Conservation (phyloP, 2,797 vertebrate species). For the Geotria australis region DNA sequence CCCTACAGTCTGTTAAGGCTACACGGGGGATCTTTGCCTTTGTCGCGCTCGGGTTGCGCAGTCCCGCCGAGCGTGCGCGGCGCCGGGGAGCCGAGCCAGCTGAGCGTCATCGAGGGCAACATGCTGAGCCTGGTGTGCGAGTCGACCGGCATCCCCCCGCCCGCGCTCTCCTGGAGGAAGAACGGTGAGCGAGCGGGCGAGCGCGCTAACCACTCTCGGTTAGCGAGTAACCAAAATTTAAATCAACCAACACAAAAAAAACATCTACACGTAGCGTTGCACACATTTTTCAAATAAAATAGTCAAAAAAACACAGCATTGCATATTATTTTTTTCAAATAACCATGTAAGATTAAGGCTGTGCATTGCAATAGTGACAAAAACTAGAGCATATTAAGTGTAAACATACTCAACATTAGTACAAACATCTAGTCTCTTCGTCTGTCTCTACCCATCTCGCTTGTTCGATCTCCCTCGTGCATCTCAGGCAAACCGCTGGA, state of each 20-base stretch:
- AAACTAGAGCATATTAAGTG: too few relatives aligned
- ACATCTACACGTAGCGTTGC: too few relatives aligned
- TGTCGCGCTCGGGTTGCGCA: slow-evolving; percentile 8
- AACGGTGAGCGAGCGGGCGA: slow-evolving; percentile 17
- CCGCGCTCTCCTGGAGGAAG: slow-evolving; percentile 53
- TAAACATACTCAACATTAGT: neutral
- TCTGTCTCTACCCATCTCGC: slow-evolving; percentile 1
- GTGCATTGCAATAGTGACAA: too few relatives aligned
- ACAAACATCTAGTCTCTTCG: neutral
- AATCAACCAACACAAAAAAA: too few relatives aligned
- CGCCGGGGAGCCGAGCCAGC: slow-evolving; percentile 22
- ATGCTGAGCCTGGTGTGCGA: slow-evolving; percentile 53
- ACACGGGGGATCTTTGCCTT: too few relatives aligned
- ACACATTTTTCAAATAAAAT: too few relatives aligned
- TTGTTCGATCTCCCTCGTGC: too few relatives aligned
- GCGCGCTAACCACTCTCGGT: neutral
- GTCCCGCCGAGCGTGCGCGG: slow-evolving; percentile 47
- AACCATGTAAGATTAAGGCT: too few relatives aligned
- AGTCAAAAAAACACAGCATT: too few relatives aligned
- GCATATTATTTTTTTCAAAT: too few relatives aligned
- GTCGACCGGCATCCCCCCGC: slow-evolving; percentile 66
- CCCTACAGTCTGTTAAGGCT: too few relatives aligned
- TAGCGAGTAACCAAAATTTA: too few relatives aligned
- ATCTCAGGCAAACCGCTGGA: slow-evolving; percentile 25
- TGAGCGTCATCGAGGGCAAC: slow-evolving; percentile 46